A percentile compares a stretch with the other conserved stretches of the same genome.
Conservation (phyloP, 2,888 invertebrate species). For the Chydorus sphaericus region DNA sequence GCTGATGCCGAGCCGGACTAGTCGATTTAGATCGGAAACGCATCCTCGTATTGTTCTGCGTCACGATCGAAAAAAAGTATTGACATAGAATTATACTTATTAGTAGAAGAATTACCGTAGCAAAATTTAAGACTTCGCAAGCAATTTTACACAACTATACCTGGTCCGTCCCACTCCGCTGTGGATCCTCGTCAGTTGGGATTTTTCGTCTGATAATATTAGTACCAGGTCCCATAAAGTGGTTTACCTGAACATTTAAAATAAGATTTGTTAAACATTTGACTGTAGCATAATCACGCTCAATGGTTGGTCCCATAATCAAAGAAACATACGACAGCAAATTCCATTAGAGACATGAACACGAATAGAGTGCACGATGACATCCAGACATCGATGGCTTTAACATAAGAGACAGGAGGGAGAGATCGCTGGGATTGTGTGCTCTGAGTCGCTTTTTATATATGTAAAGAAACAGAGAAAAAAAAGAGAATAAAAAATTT, state of each 20-base stretch:
- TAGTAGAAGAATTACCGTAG: background rate
- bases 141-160: background rate
- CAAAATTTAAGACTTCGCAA: background rate
- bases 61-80: too few relatives aligned
- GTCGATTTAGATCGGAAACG: slow-evolving; percentile 15
- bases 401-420: slow-evolving; percentile 81
- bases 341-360: slow-evolving; percentile 75
- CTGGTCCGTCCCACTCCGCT: background rate
- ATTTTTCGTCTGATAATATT: slow-evolving; percentile 59
- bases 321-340: slow-evolving; percentile 77
- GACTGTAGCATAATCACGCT: background rate
- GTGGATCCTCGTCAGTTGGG: slow-evolving; percentile 67
- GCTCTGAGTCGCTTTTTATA: slow-evolving; percentile 64
- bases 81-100: background rate
- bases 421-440: slow-evolving; percentile 81
- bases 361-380: slow-evolving; percentile 82
- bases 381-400: slow-evolving; percentile 88
- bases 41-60: background rate
- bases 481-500: background rate
- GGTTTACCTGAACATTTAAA: too few relatives aligned
- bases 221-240: slow-evolving; percentile 71
- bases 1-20: slow-evolving; percentile 20
- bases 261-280: background rate
- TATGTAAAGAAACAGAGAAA: too few relatives aligned
- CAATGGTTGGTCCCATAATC: slow-evolving; percentile 21